Percentiles rank a stretch among this genome's conserved stretches.
Conservation (phyloP, 2,113 vertebrate species). For the Parus major region DNA sequence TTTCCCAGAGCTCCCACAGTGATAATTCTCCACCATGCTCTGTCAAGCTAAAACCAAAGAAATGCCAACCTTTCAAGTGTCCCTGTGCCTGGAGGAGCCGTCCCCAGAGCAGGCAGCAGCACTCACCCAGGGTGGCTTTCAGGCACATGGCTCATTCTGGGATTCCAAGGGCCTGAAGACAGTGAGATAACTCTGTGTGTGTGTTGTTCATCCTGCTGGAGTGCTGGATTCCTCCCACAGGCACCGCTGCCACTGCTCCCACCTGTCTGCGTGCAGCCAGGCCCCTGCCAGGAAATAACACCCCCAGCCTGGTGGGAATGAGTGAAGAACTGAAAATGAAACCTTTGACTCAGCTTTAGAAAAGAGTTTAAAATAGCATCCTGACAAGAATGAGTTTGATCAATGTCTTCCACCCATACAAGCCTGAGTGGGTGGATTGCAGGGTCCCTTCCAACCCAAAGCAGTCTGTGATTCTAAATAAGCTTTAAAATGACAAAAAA, state of each 20-base stretch:
- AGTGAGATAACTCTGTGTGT: background rate
- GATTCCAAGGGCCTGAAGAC: background rate
- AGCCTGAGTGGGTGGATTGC: too few relatives aligned
- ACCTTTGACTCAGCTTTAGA: background rate
- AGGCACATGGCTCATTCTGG: background rate
- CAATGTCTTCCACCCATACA: rapidly evolving
- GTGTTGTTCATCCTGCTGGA: background rate
- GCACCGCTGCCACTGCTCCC: background rate
- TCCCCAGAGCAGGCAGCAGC: background rate
- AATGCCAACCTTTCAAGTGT: rapidly evolving
- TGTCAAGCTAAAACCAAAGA: background rate
- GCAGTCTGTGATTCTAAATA: background rate
- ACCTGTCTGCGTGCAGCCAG: background rate
- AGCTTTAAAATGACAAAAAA: background rate
- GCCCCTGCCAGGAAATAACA: background rate
- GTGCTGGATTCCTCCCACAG: background rate
- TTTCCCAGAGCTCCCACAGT: background rate
- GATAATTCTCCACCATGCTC: rapidly evolving
- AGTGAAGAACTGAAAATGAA: background rate
- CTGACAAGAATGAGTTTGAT: background rate
- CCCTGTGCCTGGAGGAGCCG: background rate
- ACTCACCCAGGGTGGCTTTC: background rate
- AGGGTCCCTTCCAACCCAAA: background rate
- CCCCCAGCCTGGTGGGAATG: rapidly evolving
- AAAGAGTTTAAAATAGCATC: background rate